phyloP scores from a whole-genome alignment of 2,888 invertebrate genomes.

The Drosophila lacicola region DNA sequence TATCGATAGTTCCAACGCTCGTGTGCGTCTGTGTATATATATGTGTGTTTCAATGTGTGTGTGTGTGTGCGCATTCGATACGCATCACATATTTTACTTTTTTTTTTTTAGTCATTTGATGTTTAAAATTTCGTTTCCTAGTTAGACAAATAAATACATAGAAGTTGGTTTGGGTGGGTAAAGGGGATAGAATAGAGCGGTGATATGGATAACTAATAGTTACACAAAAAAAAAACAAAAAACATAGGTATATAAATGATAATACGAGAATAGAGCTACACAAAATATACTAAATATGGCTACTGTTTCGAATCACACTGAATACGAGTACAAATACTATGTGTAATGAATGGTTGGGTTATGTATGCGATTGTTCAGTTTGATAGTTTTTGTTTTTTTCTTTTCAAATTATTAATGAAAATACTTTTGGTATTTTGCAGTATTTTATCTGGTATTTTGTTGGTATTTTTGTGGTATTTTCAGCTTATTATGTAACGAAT shows the following conservation, averaged over 20 bases:
- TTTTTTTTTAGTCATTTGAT: constrained; percentile 29
- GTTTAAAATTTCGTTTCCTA: constrained; percentile 57
- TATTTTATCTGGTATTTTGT: background rate
- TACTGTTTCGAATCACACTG: constrained; percentile 72
- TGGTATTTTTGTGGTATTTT: constrained; percentile 4
- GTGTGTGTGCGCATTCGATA: constrained; percentile 41
- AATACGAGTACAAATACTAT: constrained; percentile 43
- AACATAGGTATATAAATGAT: constrained; percentile 11
- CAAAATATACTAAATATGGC: constrained; percentile 41
- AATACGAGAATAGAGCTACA: constrained; percentile 43
- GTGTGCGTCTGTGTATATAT: constrained; percentile 2
- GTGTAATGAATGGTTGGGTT: constrained; percentile 10
- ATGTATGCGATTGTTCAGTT: constrained; percentile 27
- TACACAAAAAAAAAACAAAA: constrained; percentile 11
- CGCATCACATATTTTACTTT: constrained; percentile 40
- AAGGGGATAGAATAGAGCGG: constrained; percentile 26
- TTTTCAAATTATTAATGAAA: constrained; percentile 1
- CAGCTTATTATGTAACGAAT: constrained; percentile 7
- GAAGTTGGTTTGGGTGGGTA: constrained; percentile 1
- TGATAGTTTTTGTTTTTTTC: background rate
- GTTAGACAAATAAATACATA: constrained; percentile 67
- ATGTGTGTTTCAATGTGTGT: constrained; percentile 15
- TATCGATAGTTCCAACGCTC: constrained; percentile 7
- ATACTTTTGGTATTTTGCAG: background rate
- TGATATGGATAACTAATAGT: constrained; percentile 26